Evolutionary conservation across 2,888 invertebrate genomes (phyloP).

Genomic region (Standfussiana lucernea): DNA sequence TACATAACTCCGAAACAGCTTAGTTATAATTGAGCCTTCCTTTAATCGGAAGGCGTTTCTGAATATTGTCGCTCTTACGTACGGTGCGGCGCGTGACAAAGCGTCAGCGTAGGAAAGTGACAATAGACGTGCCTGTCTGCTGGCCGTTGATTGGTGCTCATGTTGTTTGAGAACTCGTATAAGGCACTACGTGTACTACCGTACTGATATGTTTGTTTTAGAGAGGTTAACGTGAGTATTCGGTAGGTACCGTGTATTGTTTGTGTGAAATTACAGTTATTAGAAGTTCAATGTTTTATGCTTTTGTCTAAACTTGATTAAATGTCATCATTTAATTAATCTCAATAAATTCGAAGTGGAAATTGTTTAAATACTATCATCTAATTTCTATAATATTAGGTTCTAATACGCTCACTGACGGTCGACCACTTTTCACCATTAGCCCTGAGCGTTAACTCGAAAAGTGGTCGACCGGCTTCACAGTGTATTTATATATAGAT

Average conservation of each 20-base stretch:
- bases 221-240: not conserved
- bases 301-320: not conserved
- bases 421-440: no score
- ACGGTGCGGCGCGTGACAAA: constrained; percentile 29
- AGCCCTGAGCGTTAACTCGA: no score
- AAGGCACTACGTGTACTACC: constrained; percentile 13
- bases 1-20: constrained; percentile 12
- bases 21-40: constrained; percentile 16
- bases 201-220: constrained; percentile 11
- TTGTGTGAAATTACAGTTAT: not conserved
- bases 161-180: constrained; percentile 26
- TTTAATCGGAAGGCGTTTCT: constrained; percentile 5
- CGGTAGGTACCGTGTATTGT: not conserved
- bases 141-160: constrained; percentile 40
- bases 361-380: not conserved
- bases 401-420: no score
- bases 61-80: constrained; percentile 34
- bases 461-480: no score
- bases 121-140: constrained; percentile 21
- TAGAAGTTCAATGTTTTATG: not conserved
- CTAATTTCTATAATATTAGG: no score
- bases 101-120: constrained; percentile 29
- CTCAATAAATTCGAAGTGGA: not conserved
- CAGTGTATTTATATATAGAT: not conserved
- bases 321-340: not conserved